These are phyloP conservation scores for Eucriotettix oculatus DNA, from an alignment of 2,888 invertebrate genomes.

Conservation along the genomic window DNA sequence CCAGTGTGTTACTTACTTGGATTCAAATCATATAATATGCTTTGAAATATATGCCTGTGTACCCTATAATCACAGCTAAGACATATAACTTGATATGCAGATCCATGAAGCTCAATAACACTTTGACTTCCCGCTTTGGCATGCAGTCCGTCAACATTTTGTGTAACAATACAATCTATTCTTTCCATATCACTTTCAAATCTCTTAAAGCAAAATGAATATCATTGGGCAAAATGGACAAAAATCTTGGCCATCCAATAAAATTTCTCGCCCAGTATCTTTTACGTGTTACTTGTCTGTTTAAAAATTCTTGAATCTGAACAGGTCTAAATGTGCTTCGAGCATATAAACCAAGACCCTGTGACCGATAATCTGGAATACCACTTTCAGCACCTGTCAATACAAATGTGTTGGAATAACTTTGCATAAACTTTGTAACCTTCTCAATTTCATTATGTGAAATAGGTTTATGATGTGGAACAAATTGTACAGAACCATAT, in stretches of 20 bases:
- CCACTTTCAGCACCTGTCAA: constrained; percentile 93
- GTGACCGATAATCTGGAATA: constrained; percentile 87
- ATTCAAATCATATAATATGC: constrained; percentile 47
- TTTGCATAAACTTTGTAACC: constrained; percentile 41
- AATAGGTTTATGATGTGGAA: constrained; percentile 58
- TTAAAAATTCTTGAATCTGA: constrained; percentile 69
- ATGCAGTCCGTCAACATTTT: constrained; percentile 92
- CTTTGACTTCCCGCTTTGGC: constrained; percentile 71
- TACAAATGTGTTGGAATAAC: constrained; percentile 41
- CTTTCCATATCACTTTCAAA: constrained; percentile 46
- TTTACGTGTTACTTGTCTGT: constrained; percentile 45
- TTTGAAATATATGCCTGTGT: constrained; percentile 55
- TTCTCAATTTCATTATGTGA: constrained; percentile 36
- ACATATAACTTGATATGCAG: constrained; percentile 62
- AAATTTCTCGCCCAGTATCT: constrained; percentile 95
- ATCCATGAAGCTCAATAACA: constrained; percentile 83
- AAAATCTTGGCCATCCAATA: constrained; percentile 80
- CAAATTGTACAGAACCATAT: constrained; percentile 26
- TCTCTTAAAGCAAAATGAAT: constrained; percentile 55
- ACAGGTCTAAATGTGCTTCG: constrained; percentile 70
- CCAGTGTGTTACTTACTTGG: constrained; percentile 38
- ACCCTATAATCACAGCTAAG: constrained; percentile 50
- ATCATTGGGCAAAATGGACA: constrained; percentile 57
- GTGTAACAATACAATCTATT: constrained; percentile 66
- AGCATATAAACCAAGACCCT: constrained; percentile 82